Base-by-base conservation (phyloP, 2,113 vertebrate genomes). In the Thymallus thymallus region DNA sequence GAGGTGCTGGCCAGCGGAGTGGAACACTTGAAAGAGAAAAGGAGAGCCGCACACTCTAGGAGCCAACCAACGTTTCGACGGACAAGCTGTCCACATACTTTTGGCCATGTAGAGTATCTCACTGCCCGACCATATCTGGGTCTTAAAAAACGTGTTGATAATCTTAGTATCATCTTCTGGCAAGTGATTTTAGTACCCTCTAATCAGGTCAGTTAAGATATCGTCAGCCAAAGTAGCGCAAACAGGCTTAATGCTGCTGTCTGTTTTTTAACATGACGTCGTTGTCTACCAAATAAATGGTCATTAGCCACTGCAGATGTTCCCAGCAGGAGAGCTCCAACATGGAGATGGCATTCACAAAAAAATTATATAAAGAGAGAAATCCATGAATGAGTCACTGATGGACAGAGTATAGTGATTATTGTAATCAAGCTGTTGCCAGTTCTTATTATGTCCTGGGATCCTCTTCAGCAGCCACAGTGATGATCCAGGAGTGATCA, bases 381-480 rank as follows among this genome's bases (percentile, higher is more conserved):
- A 76, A 74, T 79, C 70, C 80, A 77, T 41, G 9, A 41, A 41
- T 30, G 16, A 35, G 70, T 7, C 68, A 5, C 82, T 87, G 86
- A 89, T 84, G 81, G 82, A 86, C 79, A 74, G 76, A 76, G 76
- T 62, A 30, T 55, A 69, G 73, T 79, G 79, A 85, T 88, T 85
- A 90, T 90, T 89, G 83, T 87, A 91, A 91, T 91, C 87, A 87
- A 86, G 77, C 79, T 5, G 68, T 35, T 85, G 86, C 84, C 87
- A 84, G 85, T 89, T 87, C 87, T 84, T 82, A 87, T 89, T 78
- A 79, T 18, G 60, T 68, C 51, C 72, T 69, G 74, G 9, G 63
- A 66, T 68, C 0, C 35, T 72, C 80, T 67, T 70, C 5, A 69
- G 66, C n/a, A n/a, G 68, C 30, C 35, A 70, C 76, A n/a, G 77